These are phyloP conservation scores for Dryobates pubescens DNA, from an alignment of 2,797 vertebrate species.

Conservation along the genomic window DNA sequence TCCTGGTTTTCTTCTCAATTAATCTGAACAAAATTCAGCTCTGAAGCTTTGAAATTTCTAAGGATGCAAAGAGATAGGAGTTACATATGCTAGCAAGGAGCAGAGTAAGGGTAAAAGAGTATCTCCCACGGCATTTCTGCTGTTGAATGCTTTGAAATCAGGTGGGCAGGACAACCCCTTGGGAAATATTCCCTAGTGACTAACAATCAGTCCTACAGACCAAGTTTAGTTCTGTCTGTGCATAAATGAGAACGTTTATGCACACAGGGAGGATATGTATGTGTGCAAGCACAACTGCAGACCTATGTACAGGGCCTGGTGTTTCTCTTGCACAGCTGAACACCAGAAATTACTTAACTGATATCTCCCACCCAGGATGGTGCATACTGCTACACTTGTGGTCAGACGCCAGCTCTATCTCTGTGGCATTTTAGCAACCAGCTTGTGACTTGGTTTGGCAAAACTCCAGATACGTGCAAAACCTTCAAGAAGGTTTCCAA, in stretches of 20 bases:
- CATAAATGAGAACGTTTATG: background rate
- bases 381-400: background rate
- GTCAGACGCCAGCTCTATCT: background rate
- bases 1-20: background rate
- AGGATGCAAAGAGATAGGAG: background rate
- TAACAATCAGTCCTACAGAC: background rate
- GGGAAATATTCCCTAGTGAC: background rate
- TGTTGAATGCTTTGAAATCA: background rate
- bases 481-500: background rate
- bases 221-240: background rate
- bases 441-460: background rate
- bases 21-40: background rate
- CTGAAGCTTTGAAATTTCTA: background rate
- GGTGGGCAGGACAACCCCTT: background rate
- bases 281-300: background rate
- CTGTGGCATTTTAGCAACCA: background rate
- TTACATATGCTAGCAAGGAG: background rate
- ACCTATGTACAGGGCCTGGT: background rate
- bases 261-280: background rate
- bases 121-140: background rate
- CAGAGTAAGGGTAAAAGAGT: background rate
- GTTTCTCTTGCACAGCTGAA: background rate
- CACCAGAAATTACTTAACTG: background rate
- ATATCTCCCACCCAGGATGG: background rate
- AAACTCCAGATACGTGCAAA: background rate